Conservation (phyloP, 2,113 vertebrate genomes). For the Anser cygnoides region DNA sequence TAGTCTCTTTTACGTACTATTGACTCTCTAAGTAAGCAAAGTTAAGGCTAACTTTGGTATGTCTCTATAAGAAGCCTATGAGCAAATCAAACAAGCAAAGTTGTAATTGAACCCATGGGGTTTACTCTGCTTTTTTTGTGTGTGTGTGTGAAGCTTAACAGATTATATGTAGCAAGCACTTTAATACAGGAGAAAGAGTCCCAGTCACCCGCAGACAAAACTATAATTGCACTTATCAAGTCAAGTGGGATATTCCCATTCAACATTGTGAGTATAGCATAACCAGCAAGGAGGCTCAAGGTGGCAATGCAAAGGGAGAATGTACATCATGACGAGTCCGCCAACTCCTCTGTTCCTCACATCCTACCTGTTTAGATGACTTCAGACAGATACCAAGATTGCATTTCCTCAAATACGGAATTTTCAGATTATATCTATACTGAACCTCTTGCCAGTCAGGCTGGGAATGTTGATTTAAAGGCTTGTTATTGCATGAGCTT, state of each 20-base stretch:
- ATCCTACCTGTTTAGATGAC: neutral
- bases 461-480: neutral
- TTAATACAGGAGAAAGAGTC: neutral
- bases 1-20: neutral
- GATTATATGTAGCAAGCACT: neutral
- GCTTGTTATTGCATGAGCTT: neutral
- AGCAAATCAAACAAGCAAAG: neutral
- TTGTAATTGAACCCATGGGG: neutral
- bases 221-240: neutral
- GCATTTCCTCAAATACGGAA: neutral
- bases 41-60: neutral
- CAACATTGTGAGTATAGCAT: accelerated
- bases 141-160: neutral
- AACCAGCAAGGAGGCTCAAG: neutral
- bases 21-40: neutral
- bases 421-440: neutral
- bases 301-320: neutral
- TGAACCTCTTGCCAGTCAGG: neutral
- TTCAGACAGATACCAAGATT: neutral
- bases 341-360: neutral
- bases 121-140: neutral
- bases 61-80: neutral
- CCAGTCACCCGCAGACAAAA: neutral
- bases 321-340: neutral
- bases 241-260: neutral